A percentile compares a stretch with the other conserved stretches of the same genome.
These are phyloP conservation scores for Helogale parvula DNA, from an alignment of 2,113 vertebrate species.

Conservation along the genomic window DNA sequence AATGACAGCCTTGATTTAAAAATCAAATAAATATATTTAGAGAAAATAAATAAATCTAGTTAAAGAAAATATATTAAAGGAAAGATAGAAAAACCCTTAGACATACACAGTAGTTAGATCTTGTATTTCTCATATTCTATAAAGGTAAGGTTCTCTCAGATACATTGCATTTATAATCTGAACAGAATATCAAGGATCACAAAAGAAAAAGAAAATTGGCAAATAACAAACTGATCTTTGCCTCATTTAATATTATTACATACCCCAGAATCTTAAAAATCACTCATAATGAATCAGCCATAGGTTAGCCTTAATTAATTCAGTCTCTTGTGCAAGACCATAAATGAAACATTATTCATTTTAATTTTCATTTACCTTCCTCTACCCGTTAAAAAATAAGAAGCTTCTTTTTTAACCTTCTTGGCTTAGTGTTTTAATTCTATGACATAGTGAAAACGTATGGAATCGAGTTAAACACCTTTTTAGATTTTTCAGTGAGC, in stretches of 20 bases:
- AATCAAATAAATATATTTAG: background rate
- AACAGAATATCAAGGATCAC: background rate
- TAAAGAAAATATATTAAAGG: background rate
- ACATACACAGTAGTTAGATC: background rate
- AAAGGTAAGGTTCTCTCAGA: background rate
- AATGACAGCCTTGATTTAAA: background rate
- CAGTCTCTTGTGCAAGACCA: background rate
- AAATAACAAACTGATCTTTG: background rate
- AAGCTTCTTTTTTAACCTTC: background rate
- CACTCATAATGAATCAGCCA: background rate
- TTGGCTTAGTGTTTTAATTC: background rate
- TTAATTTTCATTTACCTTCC: background rate
- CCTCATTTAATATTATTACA: background rate
- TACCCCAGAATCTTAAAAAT: background rate
- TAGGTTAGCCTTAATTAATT: background rate
- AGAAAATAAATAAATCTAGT: background rate
- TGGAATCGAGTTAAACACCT: background rate
- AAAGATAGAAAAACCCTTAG: background rate
- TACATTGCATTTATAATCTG: background rate
- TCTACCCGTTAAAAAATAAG: background rate
- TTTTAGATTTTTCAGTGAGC: background rate
- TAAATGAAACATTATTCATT: slow-evolving; percentile 13
- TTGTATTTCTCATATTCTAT: background rate
- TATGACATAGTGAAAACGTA: background rate
- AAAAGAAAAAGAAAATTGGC: background rate